phyloP scores from a whole-genome alignment of 2,113 vertebrate species.

The Tetrao urogallus region DNA sequence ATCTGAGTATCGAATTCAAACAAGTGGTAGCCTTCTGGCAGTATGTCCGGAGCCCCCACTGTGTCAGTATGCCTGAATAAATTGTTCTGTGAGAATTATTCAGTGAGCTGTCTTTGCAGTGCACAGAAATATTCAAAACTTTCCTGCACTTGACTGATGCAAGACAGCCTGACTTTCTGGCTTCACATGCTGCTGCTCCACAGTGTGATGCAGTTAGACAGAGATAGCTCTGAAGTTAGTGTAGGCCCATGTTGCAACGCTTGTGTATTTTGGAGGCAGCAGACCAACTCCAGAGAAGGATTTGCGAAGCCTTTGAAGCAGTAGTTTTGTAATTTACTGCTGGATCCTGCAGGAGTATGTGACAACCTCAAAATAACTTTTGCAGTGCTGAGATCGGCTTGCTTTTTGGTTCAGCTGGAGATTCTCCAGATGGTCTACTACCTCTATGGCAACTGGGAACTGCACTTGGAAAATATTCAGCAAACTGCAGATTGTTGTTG shows the following conservation, averaged over 20 bases:
- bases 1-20: background rate
- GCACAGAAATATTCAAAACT: background rate
- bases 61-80: background rate
- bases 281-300: background rate
- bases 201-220: background rate
- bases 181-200: background rate
- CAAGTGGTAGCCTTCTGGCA: background rate
- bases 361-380: conserved; percentile 30
- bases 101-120: background rate
- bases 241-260: background rate
- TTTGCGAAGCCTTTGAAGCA: conserved; percentile 18
- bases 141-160: background rate
- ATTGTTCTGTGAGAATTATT: background rate
- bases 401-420: conserved; percentile 34
- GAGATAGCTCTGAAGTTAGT: background rate
- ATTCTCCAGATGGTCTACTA: conserved; percentile 44
- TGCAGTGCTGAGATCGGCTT: conserved; percentile 6
- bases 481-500: conserved; percentile 32
- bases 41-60: background rate
- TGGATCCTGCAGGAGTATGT: background rate
- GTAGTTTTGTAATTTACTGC: conserved; percentile 11
- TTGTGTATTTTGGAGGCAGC: conserved; percentile 14
- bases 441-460: conserved; percentile 34
- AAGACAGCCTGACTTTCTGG: background rate
- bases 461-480: conserved; percentile 66